Evolutionary conservation across 2,888 invertebrate species (phyloP).

Genomic region (Junonia oenone): DNA sequence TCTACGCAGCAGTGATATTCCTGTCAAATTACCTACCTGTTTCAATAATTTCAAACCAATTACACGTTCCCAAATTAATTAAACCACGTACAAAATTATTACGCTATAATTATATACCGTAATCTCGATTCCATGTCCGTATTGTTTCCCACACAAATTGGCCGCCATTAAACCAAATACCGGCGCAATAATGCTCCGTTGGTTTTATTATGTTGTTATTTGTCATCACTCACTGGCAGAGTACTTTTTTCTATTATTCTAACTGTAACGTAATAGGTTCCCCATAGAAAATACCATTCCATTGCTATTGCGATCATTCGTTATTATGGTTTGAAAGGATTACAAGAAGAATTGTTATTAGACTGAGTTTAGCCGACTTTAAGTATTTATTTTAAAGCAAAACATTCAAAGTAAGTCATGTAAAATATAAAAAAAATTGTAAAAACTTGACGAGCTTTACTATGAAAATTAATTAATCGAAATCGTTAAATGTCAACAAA

Average conservation of each 20-base stretch:
- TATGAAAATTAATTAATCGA: too few relatives aligned
- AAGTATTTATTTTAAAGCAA: too few relatives aligned
- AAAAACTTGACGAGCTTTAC: too few relatives aligned
- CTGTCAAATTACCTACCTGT: too few relatives aligned
- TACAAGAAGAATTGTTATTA: not conserved
- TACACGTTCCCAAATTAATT: conserved; percentile 7
- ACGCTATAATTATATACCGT: conserved; percentile 58
- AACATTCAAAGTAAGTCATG: too few relatives aligned
- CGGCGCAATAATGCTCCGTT: conserved; percentile 48
- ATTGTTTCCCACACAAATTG: conserved; percentile 68
- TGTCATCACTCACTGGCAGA: conserved; percentile 25
- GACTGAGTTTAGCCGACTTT: too few relatives aligned
- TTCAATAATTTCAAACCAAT: not conserved
- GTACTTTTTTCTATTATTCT: conserved; percentile 29
- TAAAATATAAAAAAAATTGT: not conserved
- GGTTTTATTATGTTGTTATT: conserved; percentile 32
- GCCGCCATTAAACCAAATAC: conserved; percentile 59
- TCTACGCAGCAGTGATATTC: too few relatives aligned
- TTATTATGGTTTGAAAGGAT: conserved; percentile 1
- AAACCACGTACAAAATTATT: conserved; percentile 13
- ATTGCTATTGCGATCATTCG: conserved; percentile 17
- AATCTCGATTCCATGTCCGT: conserved; percentile 59
- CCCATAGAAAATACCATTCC: conserved; percentile 23
- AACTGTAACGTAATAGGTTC: conserved; percentile 27
- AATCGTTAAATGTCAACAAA: too few relatives aligned